Evolutionary conservation across 2,113 vertebrate species (phyloP).

Genomic region (Aleadryas rufinucha): DNA sequence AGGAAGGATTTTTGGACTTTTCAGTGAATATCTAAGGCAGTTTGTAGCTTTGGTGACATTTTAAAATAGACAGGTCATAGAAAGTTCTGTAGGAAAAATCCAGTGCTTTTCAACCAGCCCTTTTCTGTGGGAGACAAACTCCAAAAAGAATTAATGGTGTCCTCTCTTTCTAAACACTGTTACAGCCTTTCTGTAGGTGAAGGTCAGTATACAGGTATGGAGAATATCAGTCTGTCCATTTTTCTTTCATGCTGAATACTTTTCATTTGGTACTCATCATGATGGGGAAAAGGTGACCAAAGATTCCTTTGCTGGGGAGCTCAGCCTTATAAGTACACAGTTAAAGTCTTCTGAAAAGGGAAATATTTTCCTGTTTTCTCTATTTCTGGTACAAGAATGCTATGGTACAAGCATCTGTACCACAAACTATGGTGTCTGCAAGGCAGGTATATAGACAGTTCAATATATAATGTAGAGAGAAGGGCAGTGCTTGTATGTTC

Average conservation of each 20-base stretch:
- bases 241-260: background rate
- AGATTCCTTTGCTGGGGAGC: background rate
- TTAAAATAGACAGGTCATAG: background rate
- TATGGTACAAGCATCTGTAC: background rate
- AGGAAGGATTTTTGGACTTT: background rate
- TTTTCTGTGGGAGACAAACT: background rate
- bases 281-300: background rate
- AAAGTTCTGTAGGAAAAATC: background rate
- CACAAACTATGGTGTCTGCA: background rate
- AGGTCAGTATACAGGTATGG: background rate
- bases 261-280: background rate
- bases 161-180: background rate
- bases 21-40: background rate
- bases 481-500: background rate
- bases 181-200: background rate
- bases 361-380: background rate
- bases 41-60: background rate
- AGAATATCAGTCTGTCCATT: background rate
- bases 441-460: background rate
- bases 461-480: background rate
- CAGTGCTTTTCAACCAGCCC: rapidly evolving
- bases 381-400: background rate
- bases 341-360: background rate
- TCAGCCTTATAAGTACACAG: background rate
- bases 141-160: background rate